Evolutionary conservation across 2,888 invertebrate genomes (phyloP), one percentile per base, ranked within the genome.

Genomic region (Mimumesa dahlbomi): DNA sequence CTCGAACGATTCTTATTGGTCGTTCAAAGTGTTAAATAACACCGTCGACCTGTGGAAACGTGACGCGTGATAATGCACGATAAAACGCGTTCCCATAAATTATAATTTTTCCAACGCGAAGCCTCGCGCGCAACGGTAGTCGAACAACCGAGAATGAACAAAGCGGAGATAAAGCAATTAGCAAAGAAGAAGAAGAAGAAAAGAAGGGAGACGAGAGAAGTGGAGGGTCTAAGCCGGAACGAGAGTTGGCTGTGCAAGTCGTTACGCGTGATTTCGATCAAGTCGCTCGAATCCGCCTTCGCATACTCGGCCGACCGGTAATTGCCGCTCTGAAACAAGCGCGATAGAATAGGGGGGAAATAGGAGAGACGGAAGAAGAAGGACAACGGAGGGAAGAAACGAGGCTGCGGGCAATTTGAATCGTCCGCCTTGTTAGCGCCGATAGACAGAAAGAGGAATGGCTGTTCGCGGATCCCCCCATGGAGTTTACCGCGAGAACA

Each of bases 361-460:
- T 13, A 9, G 52, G 34, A 54, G 38, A 36, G 29, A 22, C 40
- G 22, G n/a, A 11, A 16, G n/a, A 25, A 7, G 34, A 38, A 31
- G 11, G 29, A 42, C n/a, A 25, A 46, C 29, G 18, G 11, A 11
- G 14, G 22, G 42, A 34, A 49, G 65, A 46, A 31, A 65, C 67
- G 53, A 46, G 48, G 50, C 56, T 45, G 70, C 49, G 56, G 77
- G 74, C 78, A 78, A 81, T 79, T 80, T 74, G 78, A 81, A 82
- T 83, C 75, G 74, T 79, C 78, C 72, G 79, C 72, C 83, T 84
- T 79, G 83, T 84, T 84, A 82, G 75, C 82, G 77, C 70, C 73
- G 77, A 77, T 79, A 73, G 82, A 71, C 63, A 72, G 75, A 75
- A 71, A 62, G 73, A 53, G 65, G 70, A 40, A 62, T 18, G 58